phyloP scores from a whole-genome alignment of 2,888 invertebrate genomes.

The Agrotis ipsilon region DNA sequence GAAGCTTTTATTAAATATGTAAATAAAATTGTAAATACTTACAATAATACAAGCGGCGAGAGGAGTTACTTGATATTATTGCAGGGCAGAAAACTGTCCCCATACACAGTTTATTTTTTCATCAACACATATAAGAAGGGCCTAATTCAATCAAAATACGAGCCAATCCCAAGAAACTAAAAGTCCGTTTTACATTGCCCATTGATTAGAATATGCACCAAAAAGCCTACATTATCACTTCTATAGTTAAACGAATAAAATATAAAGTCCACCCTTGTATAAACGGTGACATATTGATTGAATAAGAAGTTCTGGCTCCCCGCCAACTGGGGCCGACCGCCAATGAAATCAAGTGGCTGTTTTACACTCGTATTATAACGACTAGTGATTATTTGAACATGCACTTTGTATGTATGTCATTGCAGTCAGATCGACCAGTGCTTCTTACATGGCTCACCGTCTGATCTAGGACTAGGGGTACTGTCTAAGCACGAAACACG shows the following conservation, averaged over 20 bases:
- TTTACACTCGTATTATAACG: slow-evolving; percentile 66
- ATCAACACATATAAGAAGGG: too few species aligned
- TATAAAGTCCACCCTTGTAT: slow-evolving; percentile 11
- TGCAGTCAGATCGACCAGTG: neutral
- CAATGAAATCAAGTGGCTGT: slow-evolving; percentile 69
- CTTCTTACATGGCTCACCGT: neutral
- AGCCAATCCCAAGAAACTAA: neutral
- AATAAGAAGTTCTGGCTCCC: slow-evolving; percentile 70
- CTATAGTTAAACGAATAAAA: slow-evolving; percentile 8
- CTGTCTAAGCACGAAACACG: too few species aligned
- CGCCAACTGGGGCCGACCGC: slow-evolving; percentile 67
- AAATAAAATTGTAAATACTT: too few species aligned
- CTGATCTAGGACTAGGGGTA: too few species aligned
- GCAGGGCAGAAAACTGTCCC: too few species aligned
- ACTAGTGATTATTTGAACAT: slow-evolving; percentile 48
- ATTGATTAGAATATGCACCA: neutral
- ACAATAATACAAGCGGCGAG: too few species aligned
- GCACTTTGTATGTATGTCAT: slow-evolving; percentile 9
- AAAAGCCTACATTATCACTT: neutral
- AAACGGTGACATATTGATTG: slow-evolving; percentile 70
- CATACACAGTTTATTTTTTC: too few species aligned
- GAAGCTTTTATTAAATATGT: too few species aligned
- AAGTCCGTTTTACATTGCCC: neutral
- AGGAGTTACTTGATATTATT: too few species aligned
- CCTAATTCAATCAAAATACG: neutral